phyloP scores from a whole-genome alignment of 2,113 vertebrate species.

The Vanacampus margaritifer region DNA sequence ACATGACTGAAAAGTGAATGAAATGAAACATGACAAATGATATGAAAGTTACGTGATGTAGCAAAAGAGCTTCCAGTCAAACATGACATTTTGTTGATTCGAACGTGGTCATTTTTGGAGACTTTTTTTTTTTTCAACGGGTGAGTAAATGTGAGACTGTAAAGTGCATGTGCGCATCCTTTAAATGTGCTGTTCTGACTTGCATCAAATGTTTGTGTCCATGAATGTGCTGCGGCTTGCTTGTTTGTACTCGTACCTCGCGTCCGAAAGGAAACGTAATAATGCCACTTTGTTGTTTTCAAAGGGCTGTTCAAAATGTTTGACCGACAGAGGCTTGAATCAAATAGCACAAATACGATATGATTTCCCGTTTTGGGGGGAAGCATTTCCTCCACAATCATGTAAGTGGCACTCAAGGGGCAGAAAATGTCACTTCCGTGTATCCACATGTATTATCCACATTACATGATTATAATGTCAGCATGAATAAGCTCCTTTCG shows the following conservation, averaged over 20 bases:
- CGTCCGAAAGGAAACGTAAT: constrained; percentile 27
- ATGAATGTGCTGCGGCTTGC: neutral
- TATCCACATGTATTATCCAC: constrained; percentile 47
- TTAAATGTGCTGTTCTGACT: constrained; percentile 15
- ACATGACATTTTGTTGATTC: constrained; percentile 17
- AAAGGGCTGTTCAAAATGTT: constrained; percentile 42
- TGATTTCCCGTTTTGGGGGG: neutral
- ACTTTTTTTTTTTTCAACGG: neutral
- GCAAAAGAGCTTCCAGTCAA: constrained; percentile 55
- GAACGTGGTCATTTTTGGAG: neutral
- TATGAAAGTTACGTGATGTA: constrained; percentile 23
- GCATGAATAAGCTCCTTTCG: neutral
- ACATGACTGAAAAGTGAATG: constrained; percentile 25
- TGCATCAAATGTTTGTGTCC: neutral
- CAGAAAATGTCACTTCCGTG: constrained; percentile 24
- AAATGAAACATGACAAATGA: neutral
- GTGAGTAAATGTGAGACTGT: constrained; percentile 13
- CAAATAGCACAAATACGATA: constrained; percentile 52
- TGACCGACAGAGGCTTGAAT: constrained; percentile 64
- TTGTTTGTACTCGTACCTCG: constrained; percentile 23
- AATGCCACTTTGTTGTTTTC: constrained; percentile 22
- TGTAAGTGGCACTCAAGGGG: neutral
- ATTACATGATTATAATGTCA: neutral
- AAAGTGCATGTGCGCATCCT: constrained; percentile 53
- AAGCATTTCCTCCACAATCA: neutral